Conservation (phyloP, 1,140 invertebrate genomes). For the Charaxes varanes region DNA sequence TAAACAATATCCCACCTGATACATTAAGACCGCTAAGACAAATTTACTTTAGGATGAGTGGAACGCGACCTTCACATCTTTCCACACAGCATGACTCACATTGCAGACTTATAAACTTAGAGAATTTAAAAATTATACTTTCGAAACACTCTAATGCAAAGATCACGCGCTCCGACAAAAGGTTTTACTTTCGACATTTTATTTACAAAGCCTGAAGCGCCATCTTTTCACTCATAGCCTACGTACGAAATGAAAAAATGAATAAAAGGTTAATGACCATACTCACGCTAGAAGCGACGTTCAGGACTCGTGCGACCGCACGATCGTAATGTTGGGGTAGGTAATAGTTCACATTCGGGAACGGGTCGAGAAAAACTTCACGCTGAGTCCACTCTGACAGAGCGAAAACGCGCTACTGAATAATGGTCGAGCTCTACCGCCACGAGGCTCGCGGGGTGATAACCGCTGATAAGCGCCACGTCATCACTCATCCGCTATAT, state of each 20-base stretch:
- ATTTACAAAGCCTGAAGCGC: slow-evolving; percentile 8
- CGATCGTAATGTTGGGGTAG: slow-evolving; percentile 19
- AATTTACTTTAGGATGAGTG: slow-evolving; percentile 58
- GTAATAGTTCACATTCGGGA: slow-evolving; percentile 25
- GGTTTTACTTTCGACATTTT: slow-evolving; percentile 12
- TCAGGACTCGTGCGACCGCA: not conserved
- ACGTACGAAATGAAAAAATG: not conserved
- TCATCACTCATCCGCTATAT: slow-evolving; percentile 45
- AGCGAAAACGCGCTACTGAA: slow-evolving; percentile 49
- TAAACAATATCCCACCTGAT: slow-evolving; percentile 43
- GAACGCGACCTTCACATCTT: slow-evolving; percentile 47
- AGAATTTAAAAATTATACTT: slow-evolving; percentile 26
- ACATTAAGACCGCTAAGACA: slow-evolving; percentile 48
- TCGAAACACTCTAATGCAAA: slow-evolving; percentile 31
- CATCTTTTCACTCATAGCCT: not conserved
- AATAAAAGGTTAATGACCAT: slow-evolving; percentile 1
- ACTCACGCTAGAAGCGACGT: slow-evolving; percentile 2
- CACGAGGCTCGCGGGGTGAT: slow-evolving; percentile 57
- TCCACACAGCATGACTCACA: slow-evolving; percentile 40
- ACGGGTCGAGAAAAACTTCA: slow-evolving; percentile 10
- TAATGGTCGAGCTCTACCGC: slow-evolving; percentile 25
- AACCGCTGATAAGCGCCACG: slow-evolving; percentile 60
- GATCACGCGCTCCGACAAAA: slow-evolving; percentile 30
- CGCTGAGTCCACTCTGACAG: slow-evolving; percentile 34
- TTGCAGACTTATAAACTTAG: slow-evolving; percentile 24